Conservation (phyloP, 1,140 invertebrate species). For the Orussus abietinus region DNA sequence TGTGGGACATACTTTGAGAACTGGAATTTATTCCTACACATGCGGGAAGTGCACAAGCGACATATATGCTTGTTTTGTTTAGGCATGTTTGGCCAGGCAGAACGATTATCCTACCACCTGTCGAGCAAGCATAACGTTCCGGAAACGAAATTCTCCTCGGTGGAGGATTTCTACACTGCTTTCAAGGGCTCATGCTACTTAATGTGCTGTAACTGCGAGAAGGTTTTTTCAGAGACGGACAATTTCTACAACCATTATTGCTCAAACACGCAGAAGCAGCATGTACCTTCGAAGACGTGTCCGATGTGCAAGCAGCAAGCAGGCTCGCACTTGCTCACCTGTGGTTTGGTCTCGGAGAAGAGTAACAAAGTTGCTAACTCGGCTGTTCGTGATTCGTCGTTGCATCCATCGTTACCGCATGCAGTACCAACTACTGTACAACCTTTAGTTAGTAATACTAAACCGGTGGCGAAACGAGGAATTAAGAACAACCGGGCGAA, state of each 20-base stretch:
- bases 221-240: constrained; percentile 67
- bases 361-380: constrained; percentile 6
- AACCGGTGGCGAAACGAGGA: too few species aligned
- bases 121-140: constrained; percentile 70
- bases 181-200: constrained; percentile 68
- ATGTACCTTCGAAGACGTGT: constrained; percentile 29
- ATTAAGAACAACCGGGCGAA: constrained; percentile 34
- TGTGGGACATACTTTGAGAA: constrained; percentile 78
- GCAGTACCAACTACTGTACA: too few species aligned
- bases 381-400: constrained; percentile 6
- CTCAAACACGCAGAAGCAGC: constrained; percentile 29
- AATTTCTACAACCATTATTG: constrained; percentile 71
- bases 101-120: constrained; percentile 71
- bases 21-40: constrained; percentile 78
- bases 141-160: constrained; percentile 60
- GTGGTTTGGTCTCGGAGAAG: constrained; percentile 29
- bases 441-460: too few species aligned
- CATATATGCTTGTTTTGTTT: constrained; percentile 76
- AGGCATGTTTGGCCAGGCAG: constrained; percentile 72
- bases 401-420: too few species aligned
- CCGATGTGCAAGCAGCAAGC: constrained; percentile 41
- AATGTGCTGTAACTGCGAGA: constrained; percentile 74
- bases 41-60: constrained; percentile 71
- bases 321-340: constrained; percentile 37
- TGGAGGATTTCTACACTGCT: constrained; percentile 62